phyloP scores from a whole-genome alignment of 2,888 invertebrate species.

The Octodonta nipae region DNA sequence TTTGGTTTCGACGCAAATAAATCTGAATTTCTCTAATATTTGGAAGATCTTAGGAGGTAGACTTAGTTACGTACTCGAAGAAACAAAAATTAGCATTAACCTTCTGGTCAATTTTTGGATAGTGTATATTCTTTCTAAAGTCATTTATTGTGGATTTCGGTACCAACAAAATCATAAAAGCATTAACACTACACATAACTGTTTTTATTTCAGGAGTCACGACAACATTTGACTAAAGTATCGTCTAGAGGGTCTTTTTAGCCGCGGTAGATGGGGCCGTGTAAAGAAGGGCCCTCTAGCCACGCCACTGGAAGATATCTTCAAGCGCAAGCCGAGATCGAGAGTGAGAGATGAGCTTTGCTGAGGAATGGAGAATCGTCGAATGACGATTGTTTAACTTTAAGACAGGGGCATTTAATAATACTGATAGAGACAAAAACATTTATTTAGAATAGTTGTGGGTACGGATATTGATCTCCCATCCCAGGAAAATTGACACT shows the following conservation, averaged over 20 bases:
- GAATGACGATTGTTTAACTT: slow-evolving; percentile 11
- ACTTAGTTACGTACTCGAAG: too few relatives aligned
- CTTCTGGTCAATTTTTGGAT: too few relatives aligned
- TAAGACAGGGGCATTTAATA: slow-evolving; percentile 3
- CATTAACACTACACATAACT: too few relatives aligned
- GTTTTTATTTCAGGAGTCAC: slow-evolving; percentile 31
- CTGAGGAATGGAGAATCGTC: slow-evolving; percentile 19
- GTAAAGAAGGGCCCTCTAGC: slow-evolving; percentile 38
- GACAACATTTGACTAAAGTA: slow-evolving; percentile 61
- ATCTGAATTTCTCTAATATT: too few relatives aligned
- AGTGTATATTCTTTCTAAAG: too few relatives aligned
- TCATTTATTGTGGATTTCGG: too few relatives aligned
- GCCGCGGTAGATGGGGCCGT: slow-evolving; percentile 37
- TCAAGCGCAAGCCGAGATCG: slow-evolving; percentile 30
- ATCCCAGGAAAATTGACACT: too few relatives aligned
- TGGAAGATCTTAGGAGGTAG: too few relatives aligned
- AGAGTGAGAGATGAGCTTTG: slow-evolving; percentile 29
- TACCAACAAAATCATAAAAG: too few relatives aligned
- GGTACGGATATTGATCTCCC: too few relatives aligned
- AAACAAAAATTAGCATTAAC: too few relatives aligned
- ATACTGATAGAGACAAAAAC: slow-evolving; percentile 4
- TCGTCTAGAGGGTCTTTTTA: slow-evolving; percentile 60
- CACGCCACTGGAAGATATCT: slow-evolving; percentile 36
- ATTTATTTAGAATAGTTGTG: not conserved
- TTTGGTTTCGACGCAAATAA: too few relatives aligned